Base-by-base conservation (phyloP, 2,113 vertebrate genomes). In the Lycaon pictus region DNA sequence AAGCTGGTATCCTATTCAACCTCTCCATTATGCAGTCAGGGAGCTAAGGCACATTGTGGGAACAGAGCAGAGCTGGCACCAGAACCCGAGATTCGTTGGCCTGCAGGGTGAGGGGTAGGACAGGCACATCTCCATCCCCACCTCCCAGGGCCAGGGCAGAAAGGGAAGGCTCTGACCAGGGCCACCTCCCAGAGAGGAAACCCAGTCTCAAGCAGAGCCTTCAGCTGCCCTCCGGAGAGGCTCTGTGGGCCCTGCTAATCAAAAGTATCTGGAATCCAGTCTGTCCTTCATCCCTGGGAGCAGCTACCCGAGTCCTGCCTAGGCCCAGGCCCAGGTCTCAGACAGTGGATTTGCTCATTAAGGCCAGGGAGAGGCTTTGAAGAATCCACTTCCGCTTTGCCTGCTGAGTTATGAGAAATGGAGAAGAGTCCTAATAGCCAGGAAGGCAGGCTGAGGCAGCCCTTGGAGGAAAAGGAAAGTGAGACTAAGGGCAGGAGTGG, bases 401-500 rank as follows among this genome's bases (percentile, higher is more conserved):
- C 55, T 90, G 48, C 27, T 67, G 84, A 88, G n/a, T 96, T 97
- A 85, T 79, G 72, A 86, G 93, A 98, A 97, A 96, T 4, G 62
- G 53, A 92, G 69, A 60, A 65, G 85, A 80, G 76, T 43, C 83
- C 62, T 0, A 0, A 3, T 3, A 43, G 35, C 58, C 63, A 81
- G 90, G 96, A 96, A 96, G 80, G 43, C 60, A 62, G 85, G 69
- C 87, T 17, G 72, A 58, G 90, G 65, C 35, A 7, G 72, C 11
- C 53, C 10, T 53, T 16, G 85, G 79, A 95, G 94, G 95, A 81
- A 97, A 96, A 96, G 55, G 94, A 98, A 97, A 97, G 95, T 43
- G 58, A 96, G 89, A 92, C 9, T 43, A 11, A 62, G 55, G 74
- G 37, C 7, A 4, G 55, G 43, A 19, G 35, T 22, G 53, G 62